phyloP scores from a whole-genome alignment of 1,140 invertebrate genomes.

The Anastrepha obliqua region DNA sequence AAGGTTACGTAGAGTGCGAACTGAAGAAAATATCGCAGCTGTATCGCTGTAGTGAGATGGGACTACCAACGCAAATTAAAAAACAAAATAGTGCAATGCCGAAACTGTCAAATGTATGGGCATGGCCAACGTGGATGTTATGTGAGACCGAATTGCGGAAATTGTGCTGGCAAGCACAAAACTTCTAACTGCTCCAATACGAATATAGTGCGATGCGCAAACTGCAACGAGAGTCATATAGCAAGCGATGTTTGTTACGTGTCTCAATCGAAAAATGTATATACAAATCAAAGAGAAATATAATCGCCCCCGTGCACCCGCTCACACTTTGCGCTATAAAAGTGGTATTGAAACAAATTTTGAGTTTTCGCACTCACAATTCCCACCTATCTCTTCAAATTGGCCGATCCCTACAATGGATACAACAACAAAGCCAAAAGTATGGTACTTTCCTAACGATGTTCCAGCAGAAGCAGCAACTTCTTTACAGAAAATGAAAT shows the following conservation, averaged over 20 bases:
- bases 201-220: background rate
- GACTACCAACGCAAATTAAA: constrained; percentile 31
- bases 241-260: background rate
- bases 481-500: background rate
- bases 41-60: background rate
- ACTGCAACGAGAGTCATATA: background rate
- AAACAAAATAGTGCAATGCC: constrained; percentile 38
- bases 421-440: no score
- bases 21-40: no score
- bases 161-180: constrained; percentile 43
- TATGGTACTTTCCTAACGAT: no score
- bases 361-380: background rate
- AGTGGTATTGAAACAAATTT: background rate
- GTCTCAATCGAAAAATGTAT: background rate
- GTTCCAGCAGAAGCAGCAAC: background rate
- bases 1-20: no score
- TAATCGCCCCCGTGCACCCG: background rate
- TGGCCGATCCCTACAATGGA: background rate
- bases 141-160: constrained; percentile 20
- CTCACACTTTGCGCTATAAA: background rate
- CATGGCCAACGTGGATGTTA: constrained; percentile 2
- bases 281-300: constrained; percentile 24
- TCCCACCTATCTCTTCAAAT: background rate
- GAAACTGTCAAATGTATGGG: constrained; percentile 45
- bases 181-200: background rate